Conservation (phyloP, 2,888 invertebrate species). For the Aphidius colemani region DNA sequence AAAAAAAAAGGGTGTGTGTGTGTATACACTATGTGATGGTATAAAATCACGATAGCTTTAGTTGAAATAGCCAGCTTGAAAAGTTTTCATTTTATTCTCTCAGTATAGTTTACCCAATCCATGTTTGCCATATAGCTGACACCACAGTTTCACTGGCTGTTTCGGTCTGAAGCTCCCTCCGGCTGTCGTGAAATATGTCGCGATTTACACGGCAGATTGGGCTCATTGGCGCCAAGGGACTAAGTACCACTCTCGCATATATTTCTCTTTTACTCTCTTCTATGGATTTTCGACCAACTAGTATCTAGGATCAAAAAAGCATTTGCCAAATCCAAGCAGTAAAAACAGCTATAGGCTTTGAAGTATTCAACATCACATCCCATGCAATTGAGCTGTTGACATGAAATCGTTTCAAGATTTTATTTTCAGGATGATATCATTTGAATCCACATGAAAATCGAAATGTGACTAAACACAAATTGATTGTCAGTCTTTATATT, state of each 20-base stretch:
- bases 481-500: too few relatives aligned
- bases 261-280: slow-evolving; percentile 37
- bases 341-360: too few relatives aligned
- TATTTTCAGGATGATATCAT: too few relatives aligned
- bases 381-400: too few relatives aligned
- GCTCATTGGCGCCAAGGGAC: slow-evolving; percentile 58
- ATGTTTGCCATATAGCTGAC: neutral
- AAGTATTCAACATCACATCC: too few relatives aligned
- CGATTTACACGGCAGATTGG: slow-evolving; percentile 60
- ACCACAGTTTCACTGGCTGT: slow-evolving; percentile 22
- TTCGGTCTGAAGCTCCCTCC: slow-evolving; percentile 24
- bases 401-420: too few relatives aligned
- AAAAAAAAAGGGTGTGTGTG: too few relatives aligned
- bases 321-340: slow-evolving; percentile 49
- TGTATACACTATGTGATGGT: neutral
- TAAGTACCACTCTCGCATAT: slow-evolving; percentile 31
- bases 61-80: slow-evolving; percentile 38
- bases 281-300: slow-evolving; percentile 19
- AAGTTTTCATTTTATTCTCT: slow-evolving; percentile 32
- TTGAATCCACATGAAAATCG: too few relatives aligned
- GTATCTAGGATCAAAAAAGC: slow-evolving; percentile 54
- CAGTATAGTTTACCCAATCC: slow-evolving; percentile 13
- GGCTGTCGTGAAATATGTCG: slow-evolving; percentile 58
- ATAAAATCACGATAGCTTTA: slow-evolving; percentile 36
- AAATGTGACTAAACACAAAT: too few relatives aligned